A percentile compares a stretch with the other conserved stretches of the same genome.
Conservation (phyloP, 2,888 invertebrate genomes). For the Drosophila cognata region DNA sequence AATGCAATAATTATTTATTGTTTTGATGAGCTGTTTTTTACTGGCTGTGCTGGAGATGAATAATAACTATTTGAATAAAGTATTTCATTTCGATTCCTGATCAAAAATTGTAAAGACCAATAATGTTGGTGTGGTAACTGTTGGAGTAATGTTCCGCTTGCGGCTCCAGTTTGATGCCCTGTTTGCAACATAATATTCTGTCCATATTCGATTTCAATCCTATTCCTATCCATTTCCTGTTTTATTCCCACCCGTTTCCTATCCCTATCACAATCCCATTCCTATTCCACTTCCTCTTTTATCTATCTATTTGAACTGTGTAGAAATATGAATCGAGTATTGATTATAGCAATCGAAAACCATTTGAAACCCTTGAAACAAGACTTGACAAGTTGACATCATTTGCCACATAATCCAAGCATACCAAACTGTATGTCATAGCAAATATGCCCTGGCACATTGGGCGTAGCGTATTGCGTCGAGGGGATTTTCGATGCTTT, state of each 20-base stretch:
- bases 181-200: not conserved
- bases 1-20: not conserved
- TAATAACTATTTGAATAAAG: too few relatives aligned
- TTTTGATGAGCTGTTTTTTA: too few relatives aligned
- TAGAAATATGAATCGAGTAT: not conserved
- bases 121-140: not conserved
- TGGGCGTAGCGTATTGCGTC: not conserved
- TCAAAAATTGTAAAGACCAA: not conserved
- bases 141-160: not conserved
- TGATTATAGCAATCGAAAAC: not conserved
- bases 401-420: constrained; percentile 47
- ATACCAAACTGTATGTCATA: constrained; percentile 18
- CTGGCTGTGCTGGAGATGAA: too few relatives aligned
- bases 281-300: not conserved
- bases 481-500: not conserved
- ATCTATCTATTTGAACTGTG: not conserved
- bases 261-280: not conserved
- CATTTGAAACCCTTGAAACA: not conserved
- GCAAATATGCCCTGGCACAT: not conserved
- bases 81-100: too few relatives aligned
- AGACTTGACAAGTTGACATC: not conserved
- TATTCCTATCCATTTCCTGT: not conserved
- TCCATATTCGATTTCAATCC: not conserved
- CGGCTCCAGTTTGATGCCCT: not conserved
- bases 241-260: not conserved